Evolutionary conservation across 2,888 invertebrate species (phyloP), one percentile per base, ranked within the genome.

Genomic region (Argyresthia goedartella): DNA sequence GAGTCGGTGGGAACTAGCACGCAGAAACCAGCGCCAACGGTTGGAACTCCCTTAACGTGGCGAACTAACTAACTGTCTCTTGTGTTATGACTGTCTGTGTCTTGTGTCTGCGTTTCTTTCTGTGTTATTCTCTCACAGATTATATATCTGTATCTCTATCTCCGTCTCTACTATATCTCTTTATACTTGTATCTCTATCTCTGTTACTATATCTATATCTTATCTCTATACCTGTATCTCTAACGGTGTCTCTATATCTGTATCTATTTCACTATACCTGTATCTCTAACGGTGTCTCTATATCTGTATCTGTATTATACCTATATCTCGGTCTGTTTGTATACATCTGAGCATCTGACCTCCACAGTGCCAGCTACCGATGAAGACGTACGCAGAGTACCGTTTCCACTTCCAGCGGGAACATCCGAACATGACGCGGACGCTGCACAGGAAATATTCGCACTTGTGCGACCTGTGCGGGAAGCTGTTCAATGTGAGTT

Each of bases 381-480:
- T 50, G 11, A 33, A 1, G 13, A 33, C 44, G 34, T 11, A 35
- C 11, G 14, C 33, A 1, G 52, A 48, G 43, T 52, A 52, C 49
- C 49, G 36, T 34, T 41, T 48, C 41, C 52, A 52, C 48, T 52
- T 48, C 48, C 25, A 14, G 42, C 48, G 49, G 11, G 34, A 33
- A 42, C 52, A 52, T 35, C 47, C 41, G 1, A 34, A 43, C 48
- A 34, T 43, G 35, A 33, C 13, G 10, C 42, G 50, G 4, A 42
- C 43, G 13, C 34, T 33, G 50, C 48, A 42, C 43, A 43, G 43
- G 8, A 44, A 33, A 10, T n/a, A 41, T 35, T n/a, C 42, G 42
- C 48, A 48, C n/a, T 42, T 48, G 14, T 52, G 52, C 48, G 48
- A 48, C 25, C 11, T 52, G 8, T 52, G 52, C 52, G 52, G 52